phyloP scores from a whole-genome alignment of 2,888 invertebrate species.

The Galerucella nymphaeae region DNA sequence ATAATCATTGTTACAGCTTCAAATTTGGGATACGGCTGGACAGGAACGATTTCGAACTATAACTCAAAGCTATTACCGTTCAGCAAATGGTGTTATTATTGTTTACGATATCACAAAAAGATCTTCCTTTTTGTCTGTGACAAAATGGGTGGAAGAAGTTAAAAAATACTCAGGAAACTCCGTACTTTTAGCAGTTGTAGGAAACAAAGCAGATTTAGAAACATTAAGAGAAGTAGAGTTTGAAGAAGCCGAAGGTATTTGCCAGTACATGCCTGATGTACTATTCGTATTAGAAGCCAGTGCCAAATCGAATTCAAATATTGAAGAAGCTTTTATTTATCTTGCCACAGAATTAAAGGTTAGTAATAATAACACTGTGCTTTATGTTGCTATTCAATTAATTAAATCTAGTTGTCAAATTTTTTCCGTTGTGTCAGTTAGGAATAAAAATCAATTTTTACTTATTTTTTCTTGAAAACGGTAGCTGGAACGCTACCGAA shows the following conservation, averaged over 20 bases:
- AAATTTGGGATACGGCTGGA: slow-evolving; percentile 98
- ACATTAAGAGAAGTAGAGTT: slow-evolving; percentile 85
- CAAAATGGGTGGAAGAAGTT: slow-evolving; percentile 97
- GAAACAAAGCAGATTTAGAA: slow-evolving; percentile 90
- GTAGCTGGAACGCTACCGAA: too few relatives aligned
- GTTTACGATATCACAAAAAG: slow-evolving; percentile 96
- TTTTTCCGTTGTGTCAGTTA: too few relatives aligned
- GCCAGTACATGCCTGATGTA: slow-evolving; percentile 87
- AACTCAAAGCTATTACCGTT: slow-evolving; percentile 96
- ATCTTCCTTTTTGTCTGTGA: slow-evolving; percentile 89
- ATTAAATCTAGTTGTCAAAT: too few relatives aligned
- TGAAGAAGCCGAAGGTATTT: slow-evolving; percentile 88
- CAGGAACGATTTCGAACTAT: slow-evolving; percentile 97
- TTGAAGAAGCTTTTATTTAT: slow-evolving; percentile 88
- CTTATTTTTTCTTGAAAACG: too few relatives aligned
- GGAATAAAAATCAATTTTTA: too few relatives aligned
- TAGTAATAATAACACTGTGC: neutral
- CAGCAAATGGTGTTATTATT: slow-evolving; percentile 96
- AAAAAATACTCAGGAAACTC: slow-evolving; percentile 92
- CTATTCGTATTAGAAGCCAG: slow-evolving; percentile 90
- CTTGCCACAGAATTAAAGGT: slow-evolving; percentile 90
- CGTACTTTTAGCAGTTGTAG: slow-evolving; percentile 90
- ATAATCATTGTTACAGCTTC: slow-evolving; percentile 71
- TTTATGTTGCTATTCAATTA: neutral
- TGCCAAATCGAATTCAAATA: slow-evolving; percentile 90